Evolutionary conservation across 2,113 vertebrate species (phyloP), one percentile per base, ranked within the genome.

Genomic region (Oxygymnocypris stewartii): DNA sequence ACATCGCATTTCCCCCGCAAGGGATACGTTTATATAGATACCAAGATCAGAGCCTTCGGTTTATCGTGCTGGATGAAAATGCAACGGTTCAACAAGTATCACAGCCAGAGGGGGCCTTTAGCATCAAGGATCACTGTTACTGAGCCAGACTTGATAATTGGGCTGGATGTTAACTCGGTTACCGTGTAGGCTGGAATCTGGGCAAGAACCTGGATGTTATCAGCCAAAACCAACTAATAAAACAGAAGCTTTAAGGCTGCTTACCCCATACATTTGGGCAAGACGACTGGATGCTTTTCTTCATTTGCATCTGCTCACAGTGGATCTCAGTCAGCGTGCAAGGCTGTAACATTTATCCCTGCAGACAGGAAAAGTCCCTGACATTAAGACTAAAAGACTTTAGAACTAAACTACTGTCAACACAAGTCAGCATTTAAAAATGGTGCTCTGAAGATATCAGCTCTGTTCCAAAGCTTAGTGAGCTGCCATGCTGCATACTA

Each of bases 81-180:
- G 42, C 44, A 82, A 11, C 3, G 6, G 25, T 51, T 82, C 18
- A 69, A 6, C 63, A 10, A 82, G 80, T 40, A 63, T 25, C 63
- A 69, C 69, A 84, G 47, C 82, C 69, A 84, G 20, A 40, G 82
- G 82, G 44, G 10, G 40, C 25, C n/a, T 82, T 82, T 71, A 71
- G 44, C 81, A 82, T 82, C 44, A 51, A 25, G 28, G 42, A 71
- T 51, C 81, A 13, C 28, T 74, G 31, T 42, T 74, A 74, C 31
- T n/a, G 37, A 84, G 47, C 49, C 82, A 84, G 49, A 74, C 49
- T 57, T 71, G 31, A 74, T 84, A 84, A 74, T 23, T 74, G 44
- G 25, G 42, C 44, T 82, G 81, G 47, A 47, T 49, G 20, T 57
- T 35, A 84, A 75, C 47, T 35, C 4, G 35, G 47, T 74, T 84